Percentiles rank a stretch among this genome's conserved stretches.
phyloP scores from a whole-genome alignment of 2,888 invertebrate species.

The Nudaria mundana region DNA sequence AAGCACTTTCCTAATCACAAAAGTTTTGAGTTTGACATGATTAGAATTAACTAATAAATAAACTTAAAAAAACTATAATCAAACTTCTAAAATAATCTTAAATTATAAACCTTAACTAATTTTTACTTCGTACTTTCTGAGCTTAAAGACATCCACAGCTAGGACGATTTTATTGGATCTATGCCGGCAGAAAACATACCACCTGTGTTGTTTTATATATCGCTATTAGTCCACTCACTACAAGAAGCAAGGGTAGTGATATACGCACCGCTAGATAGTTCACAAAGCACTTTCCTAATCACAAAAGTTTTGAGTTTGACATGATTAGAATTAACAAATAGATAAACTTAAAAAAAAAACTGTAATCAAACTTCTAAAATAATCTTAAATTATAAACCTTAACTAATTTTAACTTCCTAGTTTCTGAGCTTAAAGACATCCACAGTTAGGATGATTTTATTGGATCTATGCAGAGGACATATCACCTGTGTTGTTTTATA shows the following conservation, averaged over 20 bases:
- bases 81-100: too few species aligned
- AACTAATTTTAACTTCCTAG: conserved; percentile 88
- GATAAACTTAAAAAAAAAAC: too few species aligned
- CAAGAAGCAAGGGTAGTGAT: conserved; percentile 69
- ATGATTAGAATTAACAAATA: conserved; percentile 65
- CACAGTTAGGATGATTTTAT: conserved; percentile 94
- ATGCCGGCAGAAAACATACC: conserved; percentile 89
- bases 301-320: conserved; percentile 75
- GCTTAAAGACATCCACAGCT: too few species aligned
- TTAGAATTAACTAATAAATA: too few species aligned
- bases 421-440: conserved; percentile 94
- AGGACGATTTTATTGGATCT: too few species aligned
- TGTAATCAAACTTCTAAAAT: too few species aligned
- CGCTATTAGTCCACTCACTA: conserved; percentile 71
- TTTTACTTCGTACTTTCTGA: too few species aligned
- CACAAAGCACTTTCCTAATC: conserved; percentile 74
- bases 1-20: conserved; percentile 78
- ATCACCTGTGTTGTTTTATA: conserved; percentile 95
- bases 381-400: too few species aligned
- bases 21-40: conserved; percentile 72
- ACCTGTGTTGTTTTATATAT: conserved; percentile 69
- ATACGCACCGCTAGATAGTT: conserved; percentile 65
- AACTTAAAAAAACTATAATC: too few species aligned
- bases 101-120: too few species aligned
- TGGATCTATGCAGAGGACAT: conserved; percentile 95